Conservation (phyloP, 2,888 invertebrate species). For the Phytoseiulus persimilis region DNA sequence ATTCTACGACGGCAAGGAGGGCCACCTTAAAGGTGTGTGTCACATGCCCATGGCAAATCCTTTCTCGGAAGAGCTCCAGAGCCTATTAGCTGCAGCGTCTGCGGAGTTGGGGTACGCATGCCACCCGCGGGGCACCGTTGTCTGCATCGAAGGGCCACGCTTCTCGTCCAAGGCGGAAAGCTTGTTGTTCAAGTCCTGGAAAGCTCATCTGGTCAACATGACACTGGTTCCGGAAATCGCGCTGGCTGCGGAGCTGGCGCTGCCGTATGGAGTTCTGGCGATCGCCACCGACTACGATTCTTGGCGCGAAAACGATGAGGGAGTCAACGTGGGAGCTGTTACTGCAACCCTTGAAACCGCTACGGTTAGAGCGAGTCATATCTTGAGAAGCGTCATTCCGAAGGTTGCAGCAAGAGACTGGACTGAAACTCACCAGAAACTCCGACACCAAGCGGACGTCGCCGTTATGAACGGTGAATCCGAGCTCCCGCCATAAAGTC, state of each 20-base stretch:
- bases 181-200: conserved; percentile 73
- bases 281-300: conserved; percentile 96
- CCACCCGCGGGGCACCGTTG: conserved; percentile 63
- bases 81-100: conserved; percentile 61
- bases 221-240: conserved; percentile 91
- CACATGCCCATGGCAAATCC: conserved; percentile 88
- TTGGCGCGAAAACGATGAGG: conserved; percentile 59
- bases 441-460: conserved; percentile 51
- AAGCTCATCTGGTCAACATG: conserved; percentile 89
- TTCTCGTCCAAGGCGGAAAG: conserved; percentile 91
- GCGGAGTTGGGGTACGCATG: conserved; percentile 56
- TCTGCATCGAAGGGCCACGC: conserved; percentile 78
- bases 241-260: conserved; percentile 81
- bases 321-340: conserved; percentile 64
- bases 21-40: conserved; percentile 64
- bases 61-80: conserved; percentile 58
- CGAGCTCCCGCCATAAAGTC: neutral
- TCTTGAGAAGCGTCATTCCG: conserved; percentile 64
- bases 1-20: conserved; percentile 69
- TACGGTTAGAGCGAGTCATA: conserved; percentile 64
- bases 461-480: conserved; percentile 21
- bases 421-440: conserved; percentile 53
- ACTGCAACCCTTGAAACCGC: conserved; percentile 69
- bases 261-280: conserved; percentile 82
- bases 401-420: conserved; percentile 65